Base-by-base conservation (phyloP, 2,888 invertebrate genomes). In the Polietes domitor region DNA sequence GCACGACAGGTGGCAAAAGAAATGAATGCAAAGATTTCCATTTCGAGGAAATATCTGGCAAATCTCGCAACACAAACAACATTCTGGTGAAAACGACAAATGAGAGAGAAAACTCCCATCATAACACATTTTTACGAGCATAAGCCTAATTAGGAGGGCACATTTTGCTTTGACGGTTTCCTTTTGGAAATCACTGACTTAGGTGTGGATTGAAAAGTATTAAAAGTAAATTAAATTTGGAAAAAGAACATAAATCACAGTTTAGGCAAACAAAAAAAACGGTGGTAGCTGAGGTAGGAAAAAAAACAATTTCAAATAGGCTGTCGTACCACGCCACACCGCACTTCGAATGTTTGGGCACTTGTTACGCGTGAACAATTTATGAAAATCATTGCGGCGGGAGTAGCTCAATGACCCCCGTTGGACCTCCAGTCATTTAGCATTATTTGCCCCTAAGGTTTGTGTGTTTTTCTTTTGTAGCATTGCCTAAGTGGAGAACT, bases 331-430 rank as follows among this genome's bases (percentile, higher is more conserved):
- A 32, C 26, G 32, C 37, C 9, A 41, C 65, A 37, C n/a, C 63
- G 37, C 32, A 61, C n/a, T 19, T 17, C n/a, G 3, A 24, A 12
- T n/a, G 17, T 61, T 21, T 6, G 32, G 37, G 65, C 65, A 65
- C 65, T 65, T 65, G 65, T 65, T 65, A 65, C 65, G 10, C 41
- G 32, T 41, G 65, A 65, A 41, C 19, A 65, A 65, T n/a, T n/a
- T n/a, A 47, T 5, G n/a, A 10, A 37, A 65, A 12, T n/a, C 21
- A 1, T 6, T 21, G 50, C 63, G 63, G 26, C 28, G 28, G 6
- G 5, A 37, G 32, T 63, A 19, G 19, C 63, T 17, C 63, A 63
- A 19, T 63, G 63, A 63, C 63, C 63, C 21, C 19, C 17, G 10
- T 9, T 53, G 17, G 24, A 53, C 53, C 21, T 24, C 6, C 7